A percentile compares a stretch with the other conserved stretches of the same genome.
Conservation (phyloP, 2,797 vertebrate species). For the Sebastes taczanowskii region DNA sequence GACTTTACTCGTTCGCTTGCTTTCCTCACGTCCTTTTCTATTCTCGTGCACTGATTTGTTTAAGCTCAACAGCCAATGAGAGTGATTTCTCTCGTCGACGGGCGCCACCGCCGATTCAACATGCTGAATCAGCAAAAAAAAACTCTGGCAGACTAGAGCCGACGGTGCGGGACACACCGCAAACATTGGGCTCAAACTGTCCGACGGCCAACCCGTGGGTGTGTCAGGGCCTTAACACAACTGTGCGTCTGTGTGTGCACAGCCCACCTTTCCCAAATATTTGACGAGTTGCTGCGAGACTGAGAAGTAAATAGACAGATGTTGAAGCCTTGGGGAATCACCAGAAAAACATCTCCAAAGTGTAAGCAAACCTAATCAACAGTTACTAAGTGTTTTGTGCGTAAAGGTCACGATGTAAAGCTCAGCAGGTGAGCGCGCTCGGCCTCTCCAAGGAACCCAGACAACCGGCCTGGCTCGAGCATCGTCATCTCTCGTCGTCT, state of each 20-base stretch:
- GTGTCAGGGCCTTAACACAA: too few relatives aligned
- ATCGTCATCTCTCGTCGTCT: not conserved
- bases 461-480: not conserved
- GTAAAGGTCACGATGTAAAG: not conserved
- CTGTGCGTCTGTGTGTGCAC: not conserved
- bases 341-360: not conserved
- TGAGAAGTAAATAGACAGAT: constrained; percentile 32
- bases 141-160: too few relatives aligned
- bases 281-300: constrained; percentile 16
- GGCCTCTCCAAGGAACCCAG: not conserved
- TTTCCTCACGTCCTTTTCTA: too few relatives aligned
- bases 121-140: too few relatives aligned
- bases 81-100: too few relatives aligned
- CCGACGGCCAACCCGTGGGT: too few relatives aligned
- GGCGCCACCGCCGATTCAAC: too few relatives aligned
- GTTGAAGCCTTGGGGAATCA: not conserved
- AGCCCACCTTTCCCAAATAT: constrained; percentile 23
- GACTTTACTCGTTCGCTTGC: too few relatives aligned
- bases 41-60: too few relatives aligned
- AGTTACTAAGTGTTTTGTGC: not conserved
- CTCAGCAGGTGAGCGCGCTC: not conserved
- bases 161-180: too few relatives aligned
- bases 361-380: not conserved
- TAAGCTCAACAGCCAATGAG: too few relatives aligned
- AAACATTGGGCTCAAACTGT: too few relatives aligned